phyloP scores from a whole-genome alignment of 2,888 invertebrate species.

The Lithosia quadra region DNA sequence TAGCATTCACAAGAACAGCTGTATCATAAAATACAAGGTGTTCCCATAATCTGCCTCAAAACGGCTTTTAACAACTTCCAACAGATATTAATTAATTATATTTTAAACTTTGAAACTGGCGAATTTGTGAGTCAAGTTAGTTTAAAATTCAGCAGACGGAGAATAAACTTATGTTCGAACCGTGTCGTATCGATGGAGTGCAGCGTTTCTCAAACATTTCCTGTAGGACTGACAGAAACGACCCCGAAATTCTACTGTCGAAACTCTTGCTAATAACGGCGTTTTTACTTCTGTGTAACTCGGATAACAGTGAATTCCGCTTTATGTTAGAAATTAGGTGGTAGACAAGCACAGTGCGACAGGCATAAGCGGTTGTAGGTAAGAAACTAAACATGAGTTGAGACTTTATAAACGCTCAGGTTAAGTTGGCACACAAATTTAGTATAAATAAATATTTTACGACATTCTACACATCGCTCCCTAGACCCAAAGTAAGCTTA shows the following conservation, averaged over 20 bases:
- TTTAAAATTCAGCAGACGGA: conserved; percentile 16
- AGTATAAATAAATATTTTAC: too few relatives aligned
- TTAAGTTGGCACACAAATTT: too few relatives aligned
- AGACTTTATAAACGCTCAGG: too few relatives aligned
- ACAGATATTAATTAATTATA: conserved; percentile 45
- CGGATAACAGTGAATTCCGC: background rate
- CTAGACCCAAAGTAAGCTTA: too few relatives aligned
- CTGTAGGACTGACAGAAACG: background rate
- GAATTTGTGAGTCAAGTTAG: conserved; percentile 44
- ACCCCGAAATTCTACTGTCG: background rate
- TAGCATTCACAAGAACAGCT: conserved; percentile 15
- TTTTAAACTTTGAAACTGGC: conserved; percentile 35
- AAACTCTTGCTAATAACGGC: background rate
- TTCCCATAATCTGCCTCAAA: conserved; percentile 31
- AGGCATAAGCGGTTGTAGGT: too few relatives aligned
- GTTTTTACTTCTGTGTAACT: background rate
- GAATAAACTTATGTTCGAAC: conserved; percentile 6
- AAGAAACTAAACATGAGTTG: too few relatives aligned
- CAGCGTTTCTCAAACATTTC: background rate
- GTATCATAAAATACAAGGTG: conserved; percentile 33
- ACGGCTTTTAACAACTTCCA: conserved; percentile 18
- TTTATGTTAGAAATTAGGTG: too few relatives aligned
- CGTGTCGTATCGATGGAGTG: background rate
- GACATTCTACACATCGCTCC: too few relatives aligned
- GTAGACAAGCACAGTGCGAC: too few relatives aligned